These are phyloP conservation scores for Ceratosolen solmsi DNA, from an alignment of 1,140 invertebrate genomes.

Conservation along the genomic window DNA sequence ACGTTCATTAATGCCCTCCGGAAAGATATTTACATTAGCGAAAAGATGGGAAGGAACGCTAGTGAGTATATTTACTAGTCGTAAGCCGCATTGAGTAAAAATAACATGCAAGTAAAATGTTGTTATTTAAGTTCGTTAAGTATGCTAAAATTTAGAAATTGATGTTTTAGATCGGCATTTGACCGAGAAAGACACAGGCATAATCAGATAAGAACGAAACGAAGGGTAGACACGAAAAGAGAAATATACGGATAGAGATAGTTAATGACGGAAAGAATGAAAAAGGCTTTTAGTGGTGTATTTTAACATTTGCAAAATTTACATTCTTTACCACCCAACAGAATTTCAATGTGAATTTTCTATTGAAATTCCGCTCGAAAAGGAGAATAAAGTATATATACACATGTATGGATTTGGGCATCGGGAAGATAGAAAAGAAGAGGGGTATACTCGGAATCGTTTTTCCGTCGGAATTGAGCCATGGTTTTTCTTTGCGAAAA, in stretches of 20 bases:
- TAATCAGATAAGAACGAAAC: too few species aligned
- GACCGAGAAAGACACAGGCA: not conserved
- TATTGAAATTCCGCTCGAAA: slow-evolving; percentile 30
- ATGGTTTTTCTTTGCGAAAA: slow-evolving; percentile 11
- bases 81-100: not conserved
- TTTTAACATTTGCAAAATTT: slow-evolving; percentile 47
- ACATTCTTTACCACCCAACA: slow-evolving; percentile 33
- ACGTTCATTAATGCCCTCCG: slow-evolving; percentile 29
- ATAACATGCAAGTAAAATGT: slow-evolving; percentile 30
- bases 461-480: slow-evolving; percentile 20
- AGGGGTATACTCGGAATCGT: not conserved
- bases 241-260: not conserved
- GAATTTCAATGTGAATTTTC: slow-evolving; percentile 45
- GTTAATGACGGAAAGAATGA: not conserved
- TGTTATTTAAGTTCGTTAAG: slow-evolving; percentile 46
- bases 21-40: slow-evolving; percentile 38
- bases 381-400: slow-evolving; percentile 26
- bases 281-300: slow-evolving; percentile 30
- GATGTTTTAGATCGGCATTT: not conserved
- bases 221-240: not conserved
- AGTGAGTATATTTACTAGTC: not conserved
- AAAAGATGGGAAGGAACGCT: slow-evolving; percentile 22
- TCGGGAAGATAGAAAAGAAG: not conserved
- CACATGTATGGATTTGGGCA: not conserved
- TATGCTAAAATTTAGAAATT: slow-evolving; percentile 42